Base-by-base conservation (phyloP, 2,888 invertebrate genomes). In the Rutpela maculata region DNA sequence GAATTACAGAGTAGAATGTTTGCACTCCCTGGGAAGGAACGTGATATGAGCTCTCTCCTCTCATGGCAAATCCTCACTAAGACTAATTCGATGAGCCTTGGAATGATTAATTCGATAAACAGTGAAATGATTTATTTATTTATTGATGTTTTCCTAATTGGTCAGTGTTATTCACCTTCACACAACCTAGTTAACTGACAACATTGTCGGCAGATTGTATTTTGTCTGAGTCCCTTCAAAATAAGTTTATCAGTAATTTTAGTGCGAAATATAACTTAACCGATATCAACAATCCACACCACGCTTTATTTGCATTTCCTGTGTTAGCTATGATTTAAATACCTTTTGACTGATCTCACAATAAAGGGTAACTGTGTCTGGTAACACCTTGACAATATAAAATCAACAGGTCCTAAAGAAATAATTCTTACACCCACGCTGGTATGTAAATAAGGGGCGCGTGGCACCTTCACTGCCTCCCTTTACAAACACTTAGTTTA, bases 341-440 rank as follows among this genome's bases (percentile, higher is more conserved):
- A 50, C 31, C 72, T 31, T 55, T 56, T 57, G 66, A 63, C 72
- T 73, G 78, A 75, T 78, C 78, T 65, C 70, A 62, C 62, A 66
- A 78, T 78, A 78, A 78, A 78, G 78, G 78, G 76, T 78, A 74
- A 78, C 76, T 76, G 76, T 76, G 77, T 75, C 78, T 78, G 75
- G 67, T 80, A 80, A 82, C 83, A 84, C 82, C 84, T 83, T 83
- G 83, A 82, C 77, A 70, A 80, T 76, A 79, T 80, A 78, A 76
- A 70, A 82, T 84, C 83, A 84, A 86, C 86, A 86, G 86, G 86
- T 86, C 82, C 82, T 81, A 78, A 80, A 82, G 82, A 79, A 81
- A 81, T 78, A 71, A 79, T 81, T 83, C 81, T 83, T 85, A 82
- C 86, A 83, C 86, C 86, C 85, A 85, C 86, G 82, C 84, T 80